Base-by-base conservation (phyloP, 2,888 invertebrate species). In the Aplocera efformata region DNA sequence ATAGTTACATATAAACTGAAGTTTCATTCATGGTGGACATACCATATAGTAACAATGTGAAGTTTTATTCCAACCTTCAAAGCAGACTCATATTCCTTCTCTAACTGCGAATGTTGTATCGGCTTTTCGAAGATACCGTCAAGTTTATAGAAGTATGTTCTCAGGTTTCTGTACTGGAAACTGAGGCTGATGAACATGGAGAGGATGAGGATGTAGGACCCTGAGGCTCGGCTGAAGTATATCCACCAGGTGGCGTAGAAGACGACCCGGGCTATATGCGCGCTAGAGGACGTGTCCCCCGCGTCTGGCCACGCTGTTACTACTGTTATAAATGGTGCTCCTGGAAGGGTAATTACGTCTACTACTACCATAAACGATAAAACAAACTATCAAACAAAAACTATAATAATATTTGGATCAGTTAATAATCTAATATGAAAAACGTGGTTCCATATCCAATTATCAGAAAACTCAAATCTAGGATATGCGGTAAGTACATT, bases 301-400 rank as follows among this genome's bases (percentile, higher is more conserved):
- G 63, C 53, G 3, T 71, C 63, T 0, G 79, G 79, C 75, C 75
- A 79, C 1, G 50, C 61, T 1, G 69, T 65, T 8, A 79, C 53
- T 1, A 77, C 38, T 1, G 67, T 69, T 1, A 56, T 62, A 33
- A 76, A 76, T 7, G 62, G 50, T 7, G 38, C 48, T 8, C 55
- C 64, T 67, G 34, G 10, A 56, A 48, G n/a, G n/a, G n/a, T n/a
- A n/a, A n/a, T n/a, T n/a, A n/a, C n/a, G n/a, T n/a, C n/a, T n/a
- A n/a, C n/a, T n/a, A n/a, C n/a, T n/a, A n/a, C n/a, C n/a, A n/a
- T n/a, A n/a, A n/a, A n/a, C n/a, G n/a, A n/a, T n/a, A n/a, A n/a
- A n/a, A n/a, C n/a, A n/a, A n/a, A n/a, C n/a, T n/a, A n/a, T n/a
- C n/a, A n/a, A n/a, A n/a, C n/a, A n/a, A n/a, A n/a, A n/a, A n/a